Evolutionary conservation across 1,140 invertebrate genomes (phyloP).

Genomic region (Aricia agestis): DNA sequence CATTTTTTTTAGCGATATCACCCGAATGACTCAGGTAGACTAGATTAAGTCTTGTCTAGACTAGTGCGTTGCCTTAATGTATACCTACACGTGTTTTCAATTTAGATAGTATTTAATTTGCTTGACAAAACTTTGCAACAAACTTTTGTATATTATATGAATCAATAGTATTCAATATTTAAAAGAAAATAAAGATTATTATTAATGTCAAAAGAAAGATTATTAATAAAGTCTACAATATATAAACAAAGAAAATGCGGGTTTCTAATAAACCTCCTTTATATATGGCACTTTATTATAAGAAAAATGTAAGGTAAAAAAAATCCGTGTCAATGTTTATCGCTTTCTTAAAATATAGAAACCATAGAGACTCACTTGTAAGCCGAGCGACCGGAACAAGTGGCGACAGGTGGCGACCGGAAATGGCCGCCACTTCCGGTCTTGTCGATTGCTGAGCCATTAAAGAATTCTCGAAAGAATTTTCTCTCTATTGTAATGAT

Average conservation of each 20-base stretch:
- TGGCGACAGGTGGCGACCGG: not conserved
- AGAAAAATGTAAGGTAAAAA: too few relatives aligned
- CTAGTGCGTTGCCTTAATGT: conserved; percentile 26
- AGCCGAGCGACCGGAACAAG: conserved; percentile 5
- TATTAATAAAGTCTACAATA: too few relatives aligned
- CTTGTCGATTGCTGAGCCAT: conserved; percentile 35
- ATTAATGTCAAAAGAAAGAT: too few relatives aligned
- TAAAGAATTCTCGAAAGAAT: not conserved
- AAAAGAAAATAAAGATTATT: too few relatives aligned
- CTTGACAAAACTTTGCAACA: too few relatives aligned
- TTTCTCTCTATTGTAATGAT: not conserved
- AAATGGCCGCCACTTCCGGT: conserved; percentile 36
- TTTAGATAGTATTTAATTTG: conserved; percentile 36
- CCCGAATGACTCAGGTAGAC: conserved; percentile 43
- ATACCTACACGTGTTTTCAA: conserved; percentile 41
- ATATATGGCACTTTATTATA: too few relatives aligned
- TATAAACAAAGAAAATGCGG: too few relatives aligned
- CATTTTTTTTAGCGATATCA: not conserved
- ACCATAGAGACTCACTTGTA: not conserved
- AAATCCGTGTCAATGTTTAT: too few relatives aligned
- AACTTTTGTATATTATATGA: too few relatives aligned
- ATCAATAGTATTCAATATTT: too few relatives aligned
- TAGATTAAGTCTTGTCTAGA: conserved; percentile 47
- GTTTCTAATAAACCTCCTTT: too few relatives aligned
- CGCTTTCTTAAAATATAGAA: not conserved